Base-by-base conservation (phyloP, 2,113 vertebrate species). In the Dromas ardeola region DNA sequence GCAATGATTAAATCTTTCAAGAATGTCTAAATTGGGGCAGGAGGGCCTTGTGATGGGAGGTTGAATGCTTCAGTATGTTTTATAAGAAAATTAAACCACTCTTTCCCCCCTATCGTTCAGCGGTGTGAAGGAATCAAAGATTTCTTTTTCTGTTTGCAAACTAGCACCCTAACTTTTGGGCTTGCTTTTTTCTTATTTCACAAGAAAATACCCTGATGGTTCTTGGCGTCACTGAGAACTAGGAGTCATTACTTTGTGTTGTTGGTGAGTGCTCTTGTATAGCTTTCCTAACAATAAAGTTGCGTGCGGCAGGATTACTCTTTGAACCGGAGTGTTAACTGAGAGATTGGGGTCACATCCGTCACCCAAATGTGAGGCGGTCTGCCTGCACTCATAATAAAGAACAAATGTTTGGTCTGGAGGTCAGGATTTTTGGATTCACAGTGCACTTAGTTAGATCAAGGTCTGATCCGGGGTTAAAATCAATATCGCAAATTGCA, bases 401-500 rank as follows among this genome's bases (percentile, higher is more conserved):
- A 92, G 95, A 96, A 94, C 84, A 93, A 98, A 96, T 83, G 62
- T 96, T 96, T 95, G 88, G 85, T 91, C 72, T 97, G 81, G 90
- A 96, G 97, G 98, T 97, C 96, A 95, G 82, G 88, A 96, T 84
- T 82, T 96, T 95, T 79, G 96, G 94, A 96, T 95, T 97, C 97
- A 80, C 80, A 45, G 52, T 95, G 93, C 92, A 92, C 94, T 97
- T 97, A 96, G 63, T 93, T 97, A 95, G 91, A 95, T 97, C 97
- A 96, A 97, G 94, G 96, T 96, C 81, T 95, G 91, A 94, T 95
- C 93, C 36, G 58, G 96, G 96, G 97, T 95, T 97, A 98, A 96
- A 97, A 97, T 97, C 96, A 95, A 98, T 98, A 98, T 95, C 34
- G 40, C 93, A 97, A 97, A 98, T 98, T 97, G 98, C 88, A 88